Percentiles rank a stretch among this genome's conserved stretches.
Evolutionary conservation across 2,888 invertebrate genomes (phyloP).

Genomic region (Apamea sordens): DNA sequence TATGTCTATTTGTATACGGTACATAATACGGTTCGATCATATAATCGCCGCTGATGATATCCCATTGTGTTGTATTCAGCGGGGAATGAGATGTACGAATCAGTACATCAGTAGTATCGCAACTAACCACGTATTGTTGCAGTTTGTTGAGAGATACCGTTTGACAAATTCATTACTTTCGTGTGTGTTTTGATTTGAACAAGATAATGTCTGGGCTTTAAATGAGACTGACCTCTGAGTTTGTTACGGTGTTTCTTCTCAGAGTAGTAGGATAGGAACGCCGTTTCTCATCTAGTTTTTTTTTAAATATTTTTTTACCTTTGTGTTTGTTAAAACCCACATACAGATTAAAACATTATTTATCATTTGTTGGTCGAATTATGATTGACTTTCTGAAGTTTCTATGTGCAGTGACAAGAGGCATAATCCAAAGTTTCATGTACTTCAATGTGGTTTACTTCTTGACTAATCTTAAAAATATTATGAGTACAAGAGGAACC

Average conservation of each 20-base stretch:
- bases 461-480: background rate
- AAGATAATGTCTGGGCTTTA: background rate
- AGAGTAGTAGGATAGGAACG: background rate
- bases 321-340: background rate
- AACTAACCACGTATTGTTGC: conserved; percentile 44
- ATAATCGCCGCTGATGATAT: conserved; percentile 57
- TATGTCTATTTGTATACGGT: conserved; percentile 5
- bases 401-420: background rate
- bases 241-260: background rate
- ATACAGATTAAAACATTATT: too few species aligned
- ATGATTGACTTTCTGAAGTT: background rate
- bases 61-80: conserved; percentile 55
- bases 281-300: background rate
- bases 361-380: background rate
- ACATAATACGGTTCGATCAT: conserved; percentile 45
- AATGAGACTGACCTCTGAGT: background rate
- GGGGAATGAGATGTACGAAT: conserved; percentile 48
- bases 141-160: background rate
- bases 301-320: background rate
- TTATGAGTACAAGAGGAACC: background rate
- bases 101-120: conserved; percentile 8
- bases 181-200: background rate
- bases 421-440: background rate
- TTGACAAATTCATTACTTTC: background rate
- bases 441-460: background rate